Conservation (phyloP, 2,113 vertebrate genomes). For the Etheostoma spectabile region DNA sequence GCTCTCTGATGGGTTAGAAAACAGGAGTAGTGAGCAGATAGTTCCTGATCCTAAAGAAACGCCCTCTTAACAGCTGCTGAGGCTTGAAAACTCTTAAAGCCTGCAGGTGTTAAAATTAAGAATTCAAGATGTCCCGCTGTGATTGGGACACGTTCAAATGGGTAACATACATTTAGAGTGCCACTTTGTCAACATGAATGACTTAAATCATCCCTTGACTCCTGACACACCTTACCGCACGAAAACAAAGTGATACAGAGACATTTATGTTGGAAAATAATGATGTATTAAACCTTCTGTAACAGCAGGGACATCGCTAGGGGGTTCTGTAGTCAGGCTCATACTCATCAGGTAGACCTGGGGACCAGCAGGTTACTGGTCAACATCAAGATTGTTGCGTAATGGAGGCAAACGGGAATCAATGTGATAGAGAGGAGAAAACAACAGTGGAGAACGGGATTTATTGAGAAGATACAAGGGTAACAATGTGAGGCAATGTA, state of each 20-base stretch:
- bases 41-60: background rate
- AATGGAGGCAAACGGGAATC: constrained; percentile 48
- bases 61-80: background rate
- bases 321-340: constrained; percentile 84
- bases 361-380: constrained; percentile 77
- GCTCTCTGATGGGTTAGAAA: constrained; percentile 64
- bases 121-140: background rate
- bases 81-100: constrained; percentile 9
- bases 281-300: constrained; percentile 81
- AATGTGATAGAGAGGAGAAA: constrained; percentile 56
- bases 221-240: constrained; percentile 51
- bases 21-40: background rate
- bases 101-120: background rate
- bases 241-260: constrained; percentile 51
- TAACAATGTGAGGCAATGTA: constrained; percentile 22
- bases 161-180: constrained; percentile 35
- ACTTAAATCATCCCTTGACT: background rate
- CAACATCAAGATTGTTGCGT: constrained; percentile 64
- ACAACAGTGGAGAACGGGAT: constrained; percentile 51
- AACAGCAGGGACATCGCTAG: constrained; percentile 79
- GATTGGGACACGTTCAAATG: background rate
- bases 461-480: constrained; percentile 37
- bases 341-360: constrained; percentile 81
- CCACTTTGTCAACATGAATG: background rate
- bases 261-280: constrained; percentile 58